Evolutionary conservation across 2,797 vertebrate species (phyloP).

Genomic region (Peromyscus nudipes): DNA sequence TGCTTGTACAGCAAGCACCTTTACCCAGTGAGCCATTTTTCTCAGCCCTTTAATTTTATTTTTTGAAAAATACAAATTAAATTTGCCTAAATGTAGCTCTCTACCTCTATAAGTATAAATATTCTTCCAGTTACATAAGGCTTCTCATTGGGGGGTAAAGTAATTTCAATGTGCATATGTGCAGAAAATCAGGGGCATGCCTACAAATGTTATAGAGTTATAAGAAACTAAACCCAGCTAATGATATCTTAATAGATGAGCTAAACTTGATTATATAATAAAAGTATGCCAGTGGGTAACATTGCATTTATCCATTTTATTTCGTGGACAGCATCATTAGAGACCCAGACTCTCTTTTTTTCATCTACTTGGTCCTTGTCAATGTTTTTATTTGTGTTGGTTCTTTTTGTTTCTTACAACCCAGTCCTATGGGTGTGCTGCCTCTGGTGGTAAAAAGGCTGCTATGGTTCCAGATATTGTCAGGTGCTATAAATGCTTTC

Average conservation of each 20-base stretch:
- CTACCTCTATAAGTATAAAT: neutral
- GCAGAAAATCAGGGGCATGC: neutral
- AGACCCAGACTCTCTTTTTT: neutral
- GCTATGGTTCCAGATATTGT: neutral
- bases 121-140: neutral
- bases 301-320: neutral
- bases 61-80: constrained; percentile 53
- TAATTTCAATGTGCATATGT: neutral
- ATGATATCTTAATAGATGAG: neutral
- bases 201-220: neutral
- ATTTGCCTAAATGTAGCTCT: neutral
- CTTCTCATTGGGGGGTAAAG: neutral
- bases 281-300: neutral
- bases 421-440: neutral
- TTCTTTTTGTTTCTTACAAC: too few relatives aligned
- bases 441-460: neutral
- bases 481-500: neutral
- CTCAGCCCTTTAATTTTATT: neutral
- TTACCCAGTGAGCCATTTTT: neutral
- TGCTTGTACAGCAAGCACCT: neutral
- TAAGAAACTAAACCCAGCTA: constrained; percentile 8
- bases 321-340: neutral
- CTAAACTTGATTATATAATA: constrained; percentile 34
- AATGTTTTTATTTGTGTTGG: neutral
- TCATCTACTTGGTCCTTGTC: neutral